Evolutionary conservation across 2,113 vertebrate genomes (phyloP).

Genomic region (Labrus mixtus): DNA sequence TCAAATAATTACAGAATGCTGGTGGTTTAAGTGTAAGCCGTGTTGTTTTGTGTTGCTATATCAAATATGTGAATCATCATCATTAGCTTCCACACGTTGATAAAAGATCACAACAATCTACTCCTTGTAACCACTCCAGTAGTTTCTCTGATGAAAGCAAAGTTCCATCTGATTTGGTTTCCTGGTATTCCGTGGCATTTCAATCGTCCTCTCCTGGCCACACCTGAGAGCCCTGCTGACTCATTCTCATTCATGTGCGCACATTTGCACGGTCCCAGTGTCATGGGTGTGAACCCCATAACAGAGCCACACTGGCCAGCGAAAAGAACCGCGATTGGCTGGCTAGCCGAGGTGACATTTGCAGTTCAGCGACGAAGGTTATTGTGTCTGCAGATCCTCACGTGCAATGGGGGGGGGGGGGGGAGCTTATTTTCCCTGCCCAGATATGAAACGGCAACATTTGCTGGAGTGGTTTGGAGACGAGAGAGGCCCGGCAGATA

Average conservation of each 20-base stretch:
- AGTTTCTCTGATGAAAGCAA: neutral
- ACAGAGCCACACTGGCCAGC: conserved; percentile 39
- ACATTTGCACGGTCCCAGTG: conserved; percentile 58
- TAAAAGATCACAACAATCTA: neutral
- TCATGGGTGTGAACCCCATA: conserved; percentile 54
- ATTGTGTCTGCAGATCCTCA: conserved; percentile 65
- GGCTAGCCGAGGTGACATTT: conserved; percentile 71
- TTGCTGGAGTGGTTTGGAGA: conserved; percentile 65
- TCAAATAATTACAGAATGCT: too few relatives aligned
- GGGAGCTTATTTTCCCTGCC: conserved; percentile 52
- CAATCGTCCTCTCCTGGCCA: conserved; percentile 30
- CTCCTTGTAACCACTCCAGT: neutral
- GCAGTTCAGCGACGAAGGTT: conserved; percentile 71
- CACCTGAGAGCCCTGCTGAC: conserved; percentile 66
- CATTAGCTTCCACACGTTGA: conserved; percentile 36
- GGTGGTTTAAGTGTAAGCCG: too few relatives aligned
- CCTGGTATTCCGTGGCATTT: conserved; percentile 66
- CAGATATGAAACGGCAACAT: conserved; percentile 78
- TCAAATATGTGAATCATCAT: neutral
- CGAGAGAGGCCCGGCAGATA: conserved; percentile 50
- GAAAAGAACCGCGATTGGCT: conserved; percentile 53
- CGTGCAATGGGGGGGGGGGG: conserved; percentile 21
- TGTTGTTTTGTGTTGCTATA: too few relatives aligned
- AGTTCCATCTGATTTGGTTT: conserved; percentile 30
- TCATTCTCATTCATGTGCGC: conserved; percentile 76